Percentiles rank a stretch among this genome's conserved stretches.
Conservation (phyloP, 2,797 vertebrate genomes). For the Anguilla obscura region DNA sequence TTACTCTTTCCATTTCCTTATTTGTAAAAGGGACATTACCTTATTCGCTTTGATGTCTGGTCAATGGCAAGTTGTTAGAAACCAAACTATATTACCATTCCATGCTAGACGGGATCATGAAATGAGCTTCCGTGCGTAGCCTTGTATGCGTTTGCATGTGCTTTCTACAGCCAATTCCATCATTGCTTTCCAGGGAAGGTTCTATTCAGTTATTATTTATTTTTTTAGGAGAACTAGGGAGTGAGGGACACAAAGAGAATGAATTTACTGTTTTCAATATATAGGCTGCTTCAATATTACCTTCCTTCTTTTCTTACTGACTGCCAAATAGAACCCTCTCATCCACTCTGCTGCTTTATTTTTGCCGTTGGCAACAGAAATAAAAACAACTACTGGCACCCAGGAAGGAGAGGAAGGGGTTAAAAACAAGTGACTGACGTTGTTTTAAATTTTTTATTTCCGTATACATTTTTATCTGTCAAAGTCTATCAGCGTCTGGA, state of each 20-base stretch:
- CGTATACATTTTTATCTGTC: slow-evolving; percentile 5
- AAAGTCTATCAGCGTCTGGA: neutral
- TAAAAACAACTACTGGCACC: neutral
- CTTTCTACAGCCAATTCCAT: neutral
- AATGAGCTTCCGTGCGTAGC: neutral
- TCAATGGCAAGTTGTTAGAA: neutral
- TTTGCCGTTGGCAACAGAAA: neutral
- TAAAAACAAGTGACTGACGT: neutral
- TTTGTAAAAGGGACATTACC: neutral
- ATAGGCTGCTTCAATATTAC: neutral
- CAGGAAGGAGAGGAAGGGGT: neutral
- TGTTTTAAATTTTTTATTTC: neutral
- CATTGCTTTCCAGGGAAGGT: neutral
- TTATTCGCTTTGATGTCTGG: neutral
- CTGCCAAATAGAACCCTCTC: neutral
- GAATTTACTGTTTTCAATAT: neutral
- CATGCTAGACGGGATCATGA: neutral
- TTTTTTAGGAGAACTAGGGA: neutral
- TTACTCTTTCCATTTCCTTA: neutral
- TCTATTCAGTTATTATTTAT: neutral
- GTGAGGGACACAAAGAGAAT: neutral
- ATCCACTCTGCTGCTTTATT: neutral
- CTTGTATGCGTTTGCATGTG: neutral
- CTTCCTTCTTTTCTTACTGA: neutral
- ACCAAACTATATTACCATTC: neutral